These are phyloP conservation scores for Clarias platycephalus DNA, from an alignment of 2,797 vertebrate species.

Conservation along the genomic window DNA sequence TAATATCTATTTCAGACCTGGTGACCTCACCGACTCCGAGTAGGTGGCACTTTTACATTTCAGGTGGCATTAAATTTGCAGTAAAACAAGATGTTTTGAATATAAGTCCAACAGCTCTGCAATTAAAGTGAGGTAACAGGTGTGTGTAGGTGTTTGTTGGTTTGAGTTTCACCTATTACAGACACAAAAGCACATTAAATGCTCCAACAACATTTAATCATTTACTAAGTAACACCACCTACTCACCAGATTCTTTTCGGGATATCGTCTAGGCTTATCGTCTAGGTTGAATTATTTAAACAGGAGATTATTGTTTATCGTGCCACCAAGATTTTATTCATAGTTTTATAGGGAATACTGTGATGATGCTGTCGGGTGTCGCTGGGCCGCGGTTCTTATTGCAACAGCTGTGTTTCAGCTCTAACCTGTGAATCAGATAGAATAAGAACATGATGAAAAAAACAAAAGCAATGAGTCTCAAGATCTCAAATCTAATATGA, in stretches of 20 bases:
- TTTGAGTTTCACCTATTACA: background rate
- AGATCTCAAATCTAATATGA: too few species aligned
- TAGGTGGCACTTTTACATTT: background rate
- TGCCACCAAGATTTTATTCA: too few species aligned
- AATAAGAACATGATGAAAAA: background rate
- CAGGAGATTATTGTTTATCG: background rate
- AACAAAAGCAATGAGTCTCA: background rate
- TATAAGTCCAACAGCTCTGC: background rate
- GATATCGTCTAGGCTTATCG: background rate
- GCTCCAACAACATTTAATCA: background rate
- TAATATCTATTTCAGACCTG: background rate
- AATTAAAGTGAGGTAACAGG: background rate
- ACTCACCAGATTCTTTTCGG: background rate
- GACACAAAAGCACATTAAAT: background rate
- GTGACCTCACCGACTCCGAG: background rate
- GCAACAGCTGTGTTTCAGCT: background rate
- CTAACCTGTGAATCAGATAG: background rate
- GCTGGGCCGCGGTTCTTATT: background rate
- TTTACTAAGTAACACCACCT: background rate
- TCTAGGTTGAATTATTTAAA: background rate
- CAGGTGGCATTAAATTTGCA: background rate
- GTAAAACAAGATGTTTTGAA: background rate
- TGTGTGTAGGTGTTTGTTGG: constrained; percentile 7
- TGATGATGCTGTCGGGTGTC: background rate
- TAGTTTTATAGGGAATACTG: background rate